Evolutionary conservation across 1,140 invertebrate genomes (phyloP).

Genomic region (Drosophila willistoni): DNA sequence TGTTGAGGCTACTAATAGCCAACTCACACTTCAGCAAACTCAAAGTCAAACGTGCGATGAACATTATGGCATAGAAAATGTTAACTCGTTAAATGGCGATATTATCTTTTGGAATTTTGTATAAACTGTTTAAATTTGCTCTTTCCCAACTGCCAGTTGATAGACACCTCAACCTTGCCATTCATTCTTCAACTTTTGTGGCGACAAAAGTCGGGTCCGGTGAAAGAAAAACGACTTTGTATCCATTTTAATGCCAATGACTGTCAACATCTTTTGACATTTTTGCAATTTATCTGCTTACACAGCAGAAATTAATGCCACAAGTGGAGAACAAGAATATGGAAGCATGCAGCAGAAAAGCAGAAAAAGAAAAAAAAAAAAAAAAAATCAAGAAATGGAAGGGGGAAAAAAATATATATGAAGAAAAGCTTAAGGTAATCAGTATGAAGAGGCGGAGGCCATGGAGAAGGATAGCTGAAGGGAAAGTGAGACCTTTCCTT

Average conservation of each 20-base stretch:
- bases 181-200: conserved; percentile 15
- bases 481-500: conserved; percentile 22
- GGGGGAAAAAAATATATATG: background rate
- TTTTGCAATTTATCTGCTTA: conserved; percentile 78
- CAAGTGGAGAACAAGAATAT: conserved; percentile 60
- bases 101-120: background rate
- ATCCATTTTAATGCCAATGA: conserved; percentile 72
- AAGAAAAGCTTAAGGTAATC: conserved; percentile 8
- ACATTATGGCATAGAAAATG: background rate
- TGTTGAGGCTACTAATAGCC: too few relatives aligned
- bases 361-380: background rate
- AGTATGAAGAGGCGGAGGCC: background rate
- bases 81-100: conserved; percentile 11
- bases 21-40: too few relatives aligned
- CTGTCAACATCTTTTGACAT: conserved; percentile 68
- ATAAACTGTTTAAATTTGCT: conserved; percentile 49
- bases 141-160: conserved; percentile 20
- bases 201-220: conserved; percentile 31
- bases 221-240: conserved; percentile 42
- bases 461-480: background rate
- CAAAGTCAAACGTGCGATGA: too few relatives aligned
- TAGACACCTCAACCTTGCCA: conserved; percentile 46
- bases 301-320: conserved; percentile 78
- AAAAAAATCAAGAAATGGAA: background rate
- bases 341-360: conserved; percentile 23